Evolutionary conservation across 2,113 vertebrate genomes (phyloP).

Genomic region (Thamnophis sirtalis): DNA sequence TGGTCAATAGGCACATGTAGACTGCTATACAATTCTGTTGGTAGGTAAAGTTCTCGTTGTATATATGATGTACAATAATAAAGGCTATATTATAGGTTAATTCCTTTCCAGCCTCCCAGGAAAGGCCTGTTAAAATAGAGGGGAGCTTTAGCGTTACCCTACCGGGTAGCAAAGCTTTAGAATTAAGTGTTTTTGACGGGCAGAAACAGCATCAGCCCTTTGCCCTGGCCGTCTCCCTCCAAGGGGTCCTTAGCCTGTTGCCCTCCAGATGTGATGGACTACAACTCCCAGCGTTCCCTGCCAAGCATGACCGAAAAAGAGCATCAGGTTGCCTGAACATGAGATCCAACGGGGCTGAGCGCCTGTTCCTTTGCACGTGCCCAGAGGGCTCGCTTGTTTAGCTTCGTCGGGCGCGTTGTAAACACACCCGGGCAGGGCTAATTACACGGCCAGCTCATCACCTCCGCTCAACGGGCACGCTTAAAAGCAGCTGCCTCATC

Average conservation of each 20-base stretch:
- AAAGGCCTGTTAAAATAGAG: neutral
- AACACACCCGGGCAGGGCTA: neutral
- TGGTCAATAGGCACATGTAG: neutral
- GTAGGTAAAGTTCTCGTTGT: neutral
- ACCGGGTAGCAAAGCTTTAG: neutral
- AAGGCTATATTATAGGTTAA: no score
- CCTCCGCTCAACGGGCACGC: neutral
- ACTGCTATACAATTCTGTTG: neutral
- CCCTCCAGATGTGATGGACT: neutral
- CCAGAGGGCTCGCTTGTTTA: neutral
- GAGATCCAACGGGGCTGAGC: neutral
- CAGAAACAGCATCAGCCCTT: neutral
- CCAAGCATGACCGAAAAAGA: neutral
- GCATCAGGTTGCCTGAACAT: neutral
- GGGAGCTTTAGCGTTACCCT: neutral
- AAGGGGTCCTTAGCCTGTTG: neutral
- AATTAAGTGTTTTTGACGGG: neutral
- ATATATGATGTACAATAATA: no score
- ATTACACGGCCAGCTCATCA: neutral
- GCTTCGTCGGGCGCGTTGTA: neutral
- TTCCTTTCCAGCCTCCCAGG: no score
- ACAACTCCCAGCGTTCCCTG: neutral
- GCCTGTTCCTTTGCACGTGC: neutral
- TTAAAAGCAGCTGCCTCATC: constrained; percentile 9
- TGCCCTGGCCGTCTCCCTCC: neutral